Conservation (phyloP, 2,113 vertebrate species). For the Takifugu bimaculatus region DNA sequence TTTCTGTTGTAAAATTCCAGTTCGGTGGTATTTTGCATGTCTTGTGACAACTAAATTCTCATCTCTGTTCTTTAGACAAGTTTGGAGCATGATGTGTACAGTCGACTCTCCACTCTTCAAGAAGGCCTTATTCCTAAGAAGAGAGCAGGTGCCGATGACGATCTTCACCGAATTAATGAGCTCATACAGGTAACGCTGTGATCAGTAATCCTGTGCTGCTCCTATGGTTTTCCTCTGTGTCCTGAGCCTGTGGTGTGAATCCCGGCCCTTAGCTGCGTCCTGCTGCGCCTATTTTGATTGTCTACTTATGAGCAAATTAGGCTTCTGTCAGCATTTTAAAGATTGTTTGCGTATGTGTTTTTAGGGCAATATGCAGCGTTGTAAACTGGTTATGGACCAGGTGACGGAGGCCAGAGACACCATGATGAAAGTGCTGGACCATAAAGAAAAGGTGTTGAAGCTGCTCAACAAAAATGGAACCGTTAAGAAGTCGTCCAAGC, state of each 20-base stretch:
- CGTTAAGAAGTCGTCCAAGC: conserved; percentile 93
- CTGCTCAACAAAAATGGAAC: conserved; percentile 96
- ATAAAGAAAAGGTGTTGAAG: conserved; percentile 97
- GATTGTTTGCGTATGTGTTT: not conserved
- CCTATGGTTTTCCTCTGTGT: too few species aligned
- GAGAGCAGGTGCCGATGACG: conserved; percentile 89
- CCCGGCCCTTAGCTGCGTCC: too few species aligned
- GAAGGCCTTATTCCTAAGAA: conserved; percentile 98
- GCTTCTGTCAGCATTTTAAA: not conserved
- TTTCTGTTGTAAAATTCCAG: too few species aligned
- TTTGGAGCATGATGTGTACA: conserved; percentile 94
- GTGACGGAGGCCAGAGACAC: conserved; percentile 97
- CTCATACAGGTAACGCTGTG: conserved; percentile 86
- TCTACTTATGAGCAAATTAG: not conserved
- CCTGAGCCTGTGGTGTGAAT: too few species aligned
- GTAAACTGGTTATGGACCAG: conserved; percentile 99
- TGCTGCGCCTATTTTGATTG: too few species aligned
- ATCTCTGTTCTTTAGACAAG: conserved; percentile 76
- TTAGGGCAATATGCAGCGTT: conserved; percentile 98
- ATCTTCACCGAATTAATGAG: conserved; percentile 94
- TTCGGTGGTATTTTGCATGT: too few species aligned
- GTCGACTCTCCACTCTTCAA: conserved; percentile 90
- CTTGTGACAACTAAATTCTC: not conserved
- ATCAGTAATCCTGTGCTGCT: too few species aligned
- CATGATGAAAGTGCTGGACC: conserved; percentile 98